A percentile compares a stretch with the other conserved stretches of the same genome.
phyloP scores from a whole-genome alignment of 1,140 invertebrate species.

The Sycophila sp. region DNA sequence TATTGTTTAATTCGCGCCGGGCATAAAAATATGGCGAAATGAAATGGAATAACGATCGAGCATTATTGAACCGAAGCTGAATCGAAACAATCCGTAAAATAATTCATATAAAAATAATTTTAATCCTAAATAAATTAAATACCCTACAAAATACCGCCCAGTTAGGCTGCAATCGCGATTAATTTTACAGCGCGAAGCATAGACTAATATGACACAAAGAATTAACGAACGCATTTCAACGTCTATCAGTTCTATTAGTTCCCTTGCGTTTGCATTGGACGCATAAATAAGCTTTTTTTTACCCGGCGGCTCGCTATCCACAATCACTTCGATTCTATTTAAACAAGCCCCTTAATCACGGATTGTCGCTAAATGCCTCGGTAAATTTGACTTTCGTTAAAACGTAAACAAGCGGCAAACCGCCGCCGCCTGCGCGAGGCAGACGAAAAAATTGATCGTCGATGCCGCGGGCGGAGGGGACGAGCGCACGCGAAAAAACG shows the following conservation, averaged over 20 bases:
- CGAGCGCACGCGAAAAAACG: neutral
- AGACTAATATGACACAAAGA: no score
- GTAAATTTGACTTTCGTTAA: neutral
- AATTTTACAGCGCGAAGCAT: no score
- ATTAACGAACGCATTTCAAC: neutral
- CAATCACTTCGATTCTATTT: neutral
- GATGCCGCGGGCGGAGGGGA: neutral
- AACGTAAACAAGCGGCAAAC: neutral
- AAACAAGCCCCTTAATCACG: neutral
- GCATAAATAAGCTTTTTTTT: neutral
- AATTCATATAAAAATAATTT: no score
- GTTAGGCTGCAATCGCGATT: no score
- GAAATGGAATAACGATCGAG: no score
- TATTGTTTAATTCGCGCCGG: no score
- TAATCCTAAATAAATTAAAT: no score
- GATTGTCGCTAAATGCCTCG: neutral
- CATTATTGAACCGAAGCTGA: no score
- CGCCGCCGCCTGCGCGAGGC: neutral
- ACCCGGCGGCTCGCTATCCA: neutral
- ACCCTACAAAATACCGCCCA: no score
- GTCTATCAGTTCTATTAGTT: no score
- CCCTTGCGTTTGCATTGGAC: neutral
- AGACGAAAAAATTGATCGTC: slow-evolving; percentile 19
- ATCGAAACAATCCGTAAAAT: no score
- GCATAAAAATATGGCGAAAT: no score